A percentile compares a stretch with the other conserved stretches of the same genome.
Conservation (phyloP, 1,140 invertebrate genomes). For the Musca vetustissima region DNA sequence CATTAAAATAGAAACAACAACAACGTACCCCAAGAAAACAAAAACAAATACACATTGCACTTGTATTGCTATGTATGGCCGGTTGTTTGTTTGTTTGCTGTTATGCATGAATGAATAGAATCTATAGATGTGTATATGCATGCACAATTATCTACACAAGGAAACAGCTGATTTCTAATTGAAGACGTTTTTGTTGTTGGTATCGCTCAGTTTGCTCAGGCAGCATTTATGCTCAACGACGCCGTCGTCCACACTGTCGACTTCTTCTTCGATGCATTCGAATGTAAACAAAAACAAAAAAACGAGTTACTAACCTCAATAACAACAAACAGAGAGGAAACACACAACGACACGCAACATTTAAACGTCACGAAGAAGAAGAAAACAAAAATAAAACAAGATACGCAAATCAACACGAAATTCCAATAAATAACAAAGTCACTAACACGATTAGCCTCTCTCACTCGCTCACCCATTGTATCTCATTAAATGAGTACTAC, state of each 20-base stretch:
- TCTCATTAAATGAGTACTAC: too few species aligned
- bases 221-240: too few species aligned
- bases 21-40: not conserved
- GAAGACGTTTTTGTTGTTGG: not conserved
- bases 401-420: not conserved
- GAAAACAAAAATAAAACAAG: not conserved
- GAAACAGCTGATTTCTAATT: conserved; percentile 17
- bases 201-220: too few species aligned
- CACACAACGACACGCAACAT: not conserved
- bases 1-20: too few species aligned
- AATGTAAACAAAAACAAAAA: conserved; percentile 7
- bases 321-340: not conserved
- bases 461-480: too few species aligned
- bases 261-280: not conserved
- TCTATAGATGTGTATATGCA: too few species aligned
- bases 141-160: too few species aligned
- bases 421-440: conserved; percentile 19
- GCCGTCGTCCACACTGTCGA: too few species aligned
- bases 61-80: too few species aligned
- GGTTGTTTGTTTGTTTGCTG: too few species aligned
- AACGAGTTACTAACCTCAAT: conserved; percentile 14
- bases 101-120: too few species aligned
- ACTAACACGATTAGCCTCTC: conserved; percentile 5
- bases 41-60: not conserved
- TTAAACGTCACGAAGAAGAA: not conserved